phyloP scores from a whole-genome alignment of 2,797 vertebrate species.

The Lagorchestes hirsutus region DNA sequence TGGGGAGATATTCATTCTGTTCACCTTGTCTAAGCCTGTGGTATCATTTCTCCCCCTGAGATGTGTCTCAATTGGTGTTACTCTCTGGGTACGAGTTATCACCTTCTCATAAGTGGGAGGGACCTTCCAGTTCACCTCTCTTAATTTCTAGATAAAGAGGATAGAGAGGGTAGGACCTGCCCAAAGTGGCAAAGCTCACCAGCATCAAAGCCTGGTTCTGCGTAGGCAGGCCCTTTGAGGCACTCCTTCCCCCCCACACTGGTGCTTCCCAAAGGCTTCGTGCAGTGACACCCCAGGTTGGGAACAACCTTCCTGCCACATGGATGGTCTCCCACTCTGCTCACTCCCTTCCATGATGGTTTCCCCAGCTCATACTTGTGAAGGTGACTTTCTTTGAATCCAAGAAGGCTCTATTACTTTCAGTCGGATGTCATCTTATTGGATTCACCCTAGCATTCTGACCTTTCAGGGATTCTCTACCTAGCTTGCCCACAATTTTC shows the following conservation, averaged over 20 bases:
- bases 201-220: not conserved
- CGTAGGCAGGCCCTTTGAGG: too few relatives aligned
- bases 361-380: not conserved
- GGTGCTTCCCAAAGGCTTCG: not conserved
- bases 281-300: rapidly evolving
- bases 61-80: not conserved
- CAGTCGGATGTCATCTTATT: not conserved
- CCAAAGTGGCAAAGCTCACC: not conserved
- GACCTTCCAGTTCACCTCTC: not conserved
- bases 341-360: not conserved
- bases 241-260: too few relatives aligned
- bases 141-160: not conserved
- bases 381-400: not conserved
- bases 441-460: not conserved
- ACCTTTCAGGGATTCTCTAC: not conserved
- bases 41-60: not conserved
- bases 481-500: rapidly evolving
- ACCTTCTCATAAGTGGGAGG: rapidly evolving
- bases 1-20: not conserved
- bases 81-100: not conserved
- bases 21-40: not conserved
- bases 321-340: not conserved
- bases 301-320: not conserved
- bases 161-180: not conserved
- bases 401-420: not conserved